Percentiles rank a stretch among this genome's conserved stretches.
phyloP scores from a whole-genome alignment of 2,797 vertebrate species.

The Picus viridis region DNA sequence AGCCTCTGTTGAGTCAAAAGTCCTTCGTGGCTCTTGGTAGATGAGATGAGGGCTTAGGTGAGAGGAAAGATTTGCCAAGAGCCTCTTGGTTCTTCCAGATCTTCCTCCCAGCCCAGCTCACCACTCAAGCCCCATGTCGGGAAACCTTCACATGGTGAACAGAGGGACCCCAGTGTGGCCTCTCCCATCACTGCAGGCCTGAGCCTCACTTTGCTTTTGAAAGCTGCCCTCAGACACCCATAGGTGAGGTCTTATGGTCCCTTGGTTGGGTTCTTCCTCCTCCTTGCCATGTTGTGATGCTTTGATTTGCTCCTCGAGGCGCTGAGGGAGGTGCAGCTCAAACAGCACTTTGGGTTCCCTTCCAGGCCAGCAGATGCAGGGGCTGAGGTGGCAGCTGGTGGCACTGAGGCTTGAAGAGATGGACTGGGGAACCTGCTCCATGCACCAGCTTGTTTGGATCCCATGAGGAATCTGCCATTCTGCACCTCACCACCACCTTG shows the following conservation, averaged over 20 bases:
- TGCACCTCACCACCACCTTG: accelerated
- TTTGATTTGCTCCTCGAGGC: not conserved
- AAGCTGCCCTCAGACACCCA: not conserved
- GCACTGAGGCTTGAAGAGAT: not conserved
- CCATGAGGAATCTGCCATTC: not conserved
- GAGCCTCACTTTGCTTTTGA: not conserved
- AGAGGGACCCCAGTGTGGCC: not conserved
- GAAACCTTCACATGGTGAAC: not conserved
- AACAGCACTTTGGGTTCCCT: no score
- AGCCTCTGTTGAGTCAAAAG: not conserved
- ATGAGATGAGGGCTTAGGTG: not conserved
- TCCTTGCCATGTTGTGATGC: accelerated
- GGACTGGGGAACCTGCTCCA: accelerated
- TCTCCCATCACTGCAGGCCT: not conserved
- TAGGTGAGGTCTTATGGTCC: not conserved
- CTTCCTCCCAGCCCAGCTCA: not conserved
- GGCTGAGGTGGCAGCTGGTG: not conserved
- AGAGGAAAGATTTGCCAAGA: not conserved
- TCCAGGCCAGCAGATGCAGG: not conserved
- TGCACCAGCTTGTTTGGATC: not conserved
- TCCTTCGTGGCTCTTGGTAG: not conserved
- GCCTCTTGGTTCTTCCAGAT: not conserved
- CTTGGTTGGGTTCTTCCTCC: not conserved
- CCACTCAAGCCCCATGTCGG: accelerated
- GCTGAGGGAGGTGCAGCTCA: not conserved